These are phyloP conservation scores for Drosophila elegans DNA, from an alignment of 1,140 invertebrate species.

Conservation along the genomic window DNA sequence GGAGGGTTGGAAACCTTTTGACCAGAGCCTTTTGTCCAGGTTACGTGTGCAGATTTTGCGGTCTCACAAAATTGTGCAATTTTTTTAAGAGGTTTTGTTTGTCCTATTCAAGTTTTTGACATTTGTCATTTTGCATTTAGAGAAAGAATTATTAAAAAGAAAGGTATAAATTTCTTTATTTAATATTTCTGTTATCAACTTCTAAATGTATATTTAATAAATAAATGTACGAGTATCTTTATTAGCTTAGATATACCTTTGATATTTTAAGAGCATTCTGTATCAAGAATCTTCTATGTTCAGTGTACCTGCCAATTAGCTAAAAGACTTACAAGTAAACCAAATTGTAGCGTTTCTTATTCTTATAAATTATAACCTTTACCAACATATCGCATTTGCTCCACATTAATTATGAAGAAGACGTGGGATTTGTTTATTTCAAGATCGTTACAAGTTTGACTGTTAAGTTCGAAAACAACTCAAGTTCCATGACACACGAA, in stretches of 20 bases:
- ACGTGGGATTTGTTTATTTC: slow-evolving; percentile 8
- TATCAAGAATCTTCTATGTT: too few species aligned
- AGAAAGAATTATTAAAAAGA: not conserved
- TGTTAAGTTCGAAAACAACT: slow-evolving; percentile 31
- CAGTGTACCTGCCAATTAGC: not conserved
- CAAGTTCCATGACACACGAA: slow-evolving; percentile 30
- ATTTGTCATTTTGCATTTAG: not conserved
- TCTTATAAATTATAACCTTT: slow-evolving; percentile 9
- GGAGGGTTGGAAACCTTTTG: slow-evolving; percentile 11
- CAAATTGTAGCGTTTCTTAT: not conserved
- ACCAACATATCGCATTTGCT: slow-evolving; percentile 21
- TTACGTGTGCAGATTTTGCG: slow-evolving; percentile 66
- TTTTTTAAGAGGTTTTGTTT: slow-evolving; percentile 11
- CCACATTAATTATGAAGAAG: slow-evolving; percentile 17
- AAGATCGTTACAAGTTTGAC: slow-evolving; percentile 23
- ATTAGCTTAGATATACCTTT: too few species aligned
- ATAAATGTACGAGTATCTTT: too few species aligned
- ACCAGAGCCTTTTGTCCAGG: slow-evolving; percentile 7
- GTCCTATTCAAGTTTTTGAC: not conserved
- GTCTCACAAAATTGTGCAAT: slow-evolving; percentile 31
- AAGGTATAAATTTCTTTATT: too few species aligned
- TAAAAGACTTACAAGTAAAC: not conserved
- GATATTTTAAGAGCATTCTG: too few species aligned
- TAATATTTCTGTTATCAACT: too few species aligned
- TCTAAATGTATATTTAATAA: too few species aligned